Evolutionary conservation across 1,140 invertebrate genomes (phyloP).

Genomic region (Formica selysi): DNA sequence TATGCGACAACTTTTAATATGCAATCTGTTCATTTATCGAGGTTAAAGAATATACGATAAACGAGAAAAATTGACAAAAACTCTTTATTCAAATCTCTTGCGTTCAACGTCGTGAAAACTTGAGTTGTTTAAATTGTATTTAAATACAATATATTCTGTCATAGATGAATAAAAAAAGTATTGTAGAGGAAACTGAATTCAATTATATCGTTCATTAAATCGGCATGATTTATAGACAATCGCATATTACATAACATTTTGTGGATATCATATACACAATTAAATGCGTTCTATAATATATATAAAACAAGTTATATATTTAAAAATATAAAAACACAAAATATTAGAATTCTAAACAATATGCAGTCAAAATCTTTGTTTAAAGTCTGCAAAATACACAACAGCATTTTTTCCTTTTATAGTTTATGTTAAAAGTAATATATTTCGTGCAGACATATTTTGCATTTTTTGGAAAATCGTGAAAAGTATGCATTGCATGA

Average conservation of each 20-base stretch:
- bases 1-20: not conserved
- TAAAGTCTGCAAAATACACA: not conserved
- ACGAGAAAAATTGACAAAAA: too few relatives aligned
- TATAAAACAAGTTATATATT: not conserved
- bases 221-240: not conserved
- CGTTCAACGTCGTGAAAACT: not conserved
- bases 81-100: not conserved
- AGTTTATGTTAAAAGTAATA: constrained; percentile 14
- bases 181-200: not conserved
- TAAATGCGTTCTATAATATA: not conserved
- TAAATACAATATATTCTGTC: not conserved
- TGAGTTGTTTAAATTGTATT: not conserved
- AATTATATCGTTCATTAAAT: not conserved
- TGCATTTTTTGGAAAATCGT: not conserved
- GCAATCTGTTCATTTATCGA: not conserved
- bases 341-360: not conserved
- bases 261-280: not conserved
- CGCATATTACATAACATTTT: not conserved
- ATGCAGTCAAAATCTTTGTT: not conserved
- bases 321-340: not conserved
- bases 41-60: not conserved
- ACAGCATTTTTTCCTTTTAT: not conserved
- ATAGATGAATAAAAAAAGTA: not conserved
- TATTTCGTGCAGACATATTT: not conserved
- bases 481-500: not conserved